A percentile compares a stretch with the other conserved stretches of the same genome.
These are phyloP conservation scores for Lycocerus yunnanus DNA, from an alignment of 2,888 invertebrate species.

Conservation along the genomic window DNA sequence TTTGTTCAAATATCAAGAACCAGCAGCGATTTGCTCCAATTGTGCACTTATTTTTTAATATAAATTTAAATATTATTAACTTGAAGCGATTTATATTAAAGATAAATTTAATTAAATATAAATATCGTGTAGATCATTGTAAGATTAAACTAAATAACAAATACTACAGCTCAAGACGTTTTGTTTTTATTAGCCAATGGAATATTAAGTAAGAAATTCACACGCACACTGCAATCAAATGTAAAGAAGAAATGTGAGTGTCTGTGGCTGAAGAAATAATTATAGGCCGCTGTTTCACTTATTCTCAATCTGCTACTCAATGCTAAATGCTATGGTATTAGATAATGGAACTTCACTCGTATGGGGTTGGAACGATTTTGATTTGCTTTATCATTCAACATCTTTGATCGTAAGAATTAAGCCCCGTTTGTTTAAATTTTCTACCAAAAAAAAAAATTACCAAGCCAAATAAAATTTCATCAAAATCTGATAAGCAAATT, in stretches of 20 bases:
- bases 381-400: constrained; percentile 42
- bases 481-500: neutral
- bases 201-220: constrained; percentile 22
- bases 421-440: neutral
- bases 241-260: constrained; percentile 25
- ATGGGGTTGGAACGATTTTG: constrained; percentile 39
- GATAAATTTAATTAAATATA: neutral
- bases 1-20: neutral
- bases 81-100: neutral
- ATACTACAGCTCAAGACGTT: constrained; percentile 8
- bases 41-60: neutral
- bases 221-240: constrained; percentile 25
- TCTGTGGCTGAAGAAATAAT: constrained; percentile 52
- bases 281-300: constrained; percentile 51
- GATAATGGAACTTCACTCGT: constrained; percentile 40
- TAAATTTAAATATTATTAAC: neutral
- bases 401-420: constrained; percentile 7
- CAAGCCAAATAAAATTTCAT: neutral
- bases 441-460: neutral
- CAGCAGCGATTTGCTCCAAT: neutral
- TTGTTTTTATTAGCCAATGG: constrained; percentile 18
- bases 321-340: constrained; percentile 43
- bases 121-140: constrained; percentile 3
- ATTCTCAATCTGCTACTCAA: constrained; percentile 47
- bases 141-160: constrained; percentile 6